phyloP scores from a whole-genome alignment of 2,797 vertebrate species.

The Calcarius lapponicus region DNA sequence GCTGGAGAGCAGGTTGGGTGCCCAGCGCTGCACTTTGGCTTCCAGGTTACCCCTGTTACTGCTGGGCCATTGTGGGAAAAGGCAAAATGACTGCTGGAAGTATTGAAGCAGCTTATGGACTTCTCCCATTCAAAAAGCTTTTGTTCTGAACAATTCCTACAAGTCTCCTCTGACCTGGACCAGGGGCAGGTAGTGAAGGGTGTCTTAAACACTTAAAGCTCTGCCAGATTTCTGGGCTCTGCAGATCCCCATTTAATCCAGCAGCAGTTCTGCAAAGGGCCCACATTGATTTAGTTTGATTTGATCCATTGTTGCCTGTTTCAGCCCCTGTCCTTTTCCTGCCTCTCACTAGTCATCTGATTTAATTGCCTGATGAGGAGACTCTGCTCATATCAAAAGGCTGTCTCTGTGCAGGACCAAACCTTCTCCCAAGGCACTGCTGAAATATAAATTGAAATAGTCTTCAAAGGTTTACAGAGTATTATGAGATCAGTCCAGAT shows the following conservation, averaged over 20 bases:
- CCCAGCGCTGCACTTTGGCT: background rate
- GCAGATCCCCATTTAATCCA: background rate
- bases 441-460: constrained; percentile 39
- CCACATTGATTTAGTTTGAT: background rate
- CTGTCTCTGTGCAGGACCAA: background rate
- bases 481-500: constrained; percentile 6
- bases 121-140: background rate
- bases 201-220: background rate
- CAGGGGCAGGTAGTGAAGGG: background rate
- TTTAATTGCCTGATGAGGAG: constrained; percentile 31
- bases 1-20: background rate
- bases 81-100: background rate
- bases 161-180: background rate
- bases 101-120: background rate
- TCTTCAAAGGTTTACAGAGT: constrained; percentile 32
- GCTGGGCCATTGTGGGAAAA: background rate
- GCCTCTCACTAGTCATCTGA: background rate
- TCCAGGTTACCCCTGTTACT: background rate
- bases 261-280: background rate
- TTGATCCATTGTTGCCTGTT: background rate
- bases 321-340: background rate
- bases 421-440: background rate
- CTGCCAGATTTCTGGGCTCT: background rate
- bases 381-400: background rate
- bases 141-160: background rate